Conservation (phyloP, 1,140 invertebrate species). For the Trinorchestia longiramus region DNA sequence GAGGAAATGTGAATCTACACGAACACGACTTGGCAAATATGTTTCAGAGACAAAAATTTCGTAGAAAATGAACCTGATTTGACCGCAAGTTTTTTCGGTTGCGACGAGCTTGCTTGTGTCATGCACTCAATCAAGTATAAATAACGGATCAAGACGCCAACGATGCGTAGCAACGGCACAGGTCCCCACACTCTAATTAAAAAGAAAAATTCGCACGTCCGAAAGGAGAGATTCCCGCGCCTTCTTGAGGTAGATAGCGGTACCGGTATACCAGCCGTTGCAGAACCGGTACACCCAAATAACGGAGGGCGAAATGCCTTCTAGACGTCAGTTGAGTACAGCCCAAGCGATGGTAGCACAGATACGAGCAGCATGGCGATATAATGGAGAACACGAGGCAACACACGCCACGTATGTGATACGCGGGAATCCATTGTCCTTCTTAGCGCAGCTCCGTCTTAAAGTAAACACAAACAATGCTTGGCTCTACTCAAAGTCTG, state of each 20-base stretch:
- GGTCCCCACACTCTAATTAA: not conserved
- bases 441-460: not conserved
- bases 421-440: not conserved
- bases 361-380: not conserved
- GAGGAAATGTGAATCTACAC: not conserved
- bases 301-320: not conserved
- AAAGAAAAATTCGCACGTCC: not conserved
- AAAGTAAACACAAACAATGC: not conserved
- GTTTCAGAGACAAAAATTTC: not conserved
- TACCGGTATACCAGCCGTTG: not conserved
- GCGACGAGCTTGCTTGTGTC: not conserved
- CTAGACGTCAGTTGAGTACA: not conserved
- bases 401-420: not conserved
- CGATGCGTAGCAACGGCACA: not conserved
- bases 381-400: not conserved
- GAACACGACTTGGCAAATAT: not conserved
- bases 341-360: not conserved
- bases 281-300: not conserved
- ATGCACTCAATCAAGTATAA: not conserved
- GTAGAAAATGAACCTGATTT: not conserved
- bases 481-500: not conserved
- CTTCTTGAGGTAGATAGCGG: not conserved
- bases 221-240: slow-evolving; percentile 6
- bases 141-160: not conserved
- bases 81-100: not conserved